Conservation (phyloP, 1,140 invertebrate genomes). For the Drosophila littoralis region DNA sequence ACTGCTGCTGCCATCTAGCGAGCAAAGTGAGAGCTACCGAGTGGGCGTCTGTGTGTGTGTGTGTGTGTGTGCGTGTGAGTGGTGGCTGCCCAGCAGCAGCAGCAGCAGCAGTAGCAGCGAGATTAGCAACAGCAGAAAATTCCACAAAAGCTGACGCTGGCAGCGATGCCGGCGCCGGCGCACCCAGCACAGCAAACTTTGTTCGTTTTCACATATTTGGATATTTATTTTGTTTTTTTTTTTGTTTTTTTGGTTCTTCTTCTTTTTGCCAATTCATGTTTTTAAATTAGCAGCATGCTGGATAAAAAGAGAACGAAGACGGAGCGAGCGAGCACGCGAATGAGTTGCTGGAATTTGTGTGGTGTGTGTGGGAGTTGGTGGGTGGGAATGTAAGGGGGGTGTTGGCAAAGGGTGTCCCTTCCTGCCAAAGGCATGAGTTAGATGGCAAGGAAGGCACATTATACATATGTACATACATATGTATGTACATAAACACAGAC, state of each 20-base stretch:
- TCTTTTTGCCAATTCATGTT: slow-evolving; percentile 65
- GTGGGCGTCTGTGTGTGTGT: slow-evolving; percentile 27
- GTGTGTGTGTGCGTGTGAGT: slow-evolving; percentile 13
- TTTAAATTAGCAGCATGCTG: slow-evolving; percentile 62
- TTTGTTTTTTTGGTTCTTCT: slow-evolving; percentile 26
- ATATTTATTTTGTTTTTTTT: background rate
- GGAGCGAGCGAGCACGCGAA: background rate
- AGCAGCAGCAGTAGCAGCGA: slow-evolving; percentile 20
- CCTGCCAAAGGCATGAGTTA: slow-evolving; percentile 16
- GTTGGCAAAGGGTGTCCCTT: slow-evolving; percentile 23
- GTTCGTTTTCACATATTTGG: slow-evolving; percentile 41
- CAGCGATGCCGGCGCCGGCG: slow-evolving; percentile 45
- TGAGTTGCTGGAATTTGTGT: slow-evolving; percentile 7
- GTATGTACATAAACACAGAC: background rate
- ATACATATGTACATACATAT: background rate
- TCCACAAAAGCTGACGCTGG: slow-evolving; percentile 41
- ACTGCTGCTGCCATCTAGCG: slow-evolving; percentile 31
- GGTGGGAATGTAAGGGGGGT: background rate
- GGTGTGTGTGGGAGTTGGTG: background rate
- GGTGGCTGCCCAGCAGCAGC: background rate
- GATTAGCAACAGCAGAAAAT: slow-evolving; percentile 66
- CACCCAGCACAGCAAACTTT: slow-evolving; percentile 43
- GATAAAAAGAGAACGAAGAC: slow-evolving; percentile 29
- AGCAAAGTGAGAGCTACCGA: slow-evolving; percentile 35
- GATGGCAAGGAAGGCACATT: background rate